Evolutionary conservation across 1,140 invertebrate species (phyloP), one percentile per base, ranked within the genome.

Genomic region (Mycetomoellerius zeteki): DNA sequence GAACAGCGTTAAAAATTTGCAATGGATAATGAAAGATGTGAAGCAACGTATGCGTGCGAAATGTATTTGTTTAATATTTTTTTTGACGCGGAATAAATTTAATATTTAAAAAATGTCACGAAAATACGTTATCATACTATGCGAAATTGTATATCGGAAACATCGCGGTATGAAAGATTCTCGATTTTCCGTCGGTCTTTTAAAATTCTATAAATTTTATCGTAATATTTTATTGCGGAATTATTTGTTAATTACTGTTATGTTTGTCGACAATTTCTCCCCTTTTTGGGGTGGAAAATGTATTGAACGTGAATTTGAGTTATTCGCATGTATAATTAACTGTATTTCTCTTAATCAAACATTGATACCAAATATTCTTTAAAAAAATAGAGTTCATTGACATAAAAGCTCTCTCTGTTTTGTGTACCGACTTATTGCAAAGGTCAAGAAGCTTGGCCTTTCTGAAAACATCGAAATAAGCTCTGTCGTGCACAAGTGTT

Each of bases 71-170:
- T 64, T 77, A 27, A 43, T 47, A n/a, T 12, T 30, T 77, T 47
- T 27, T 77, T 65, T 47, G 0, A 47, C 21, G 14, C 3, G 12
- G 7, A 50, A n/a, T 30, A 78, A 78, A 78, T 78, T 78, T 30
- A 24, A 78, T 65, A 65, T 65, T 65, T 47, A 16, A 47, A 65
- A 78, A 47, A 24, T 62, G 73, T 76, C 30, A 58, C 8, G 47
- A 30, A 72, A 72, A 56, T 27, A n/a, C 30, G n/a, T 77, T 16
- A 50, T 10, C 33, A 37, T 30, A 27, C 3, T 10, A 27, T 16
- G 0, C 27, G 19, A 47, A 65, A 47, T 64, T 47, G 10, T 19
- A 65, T 65, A 64, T 50, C 58, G 19, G 10, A 43, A 30, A n/a
- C 24, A 33, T 76, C 10, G 7, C 24, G 4, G 6, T 4, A 19